phyloP scores from a whole-genome alignment of 2,888 invertebrate species.

The Drymonia ruficornis region DNA sequence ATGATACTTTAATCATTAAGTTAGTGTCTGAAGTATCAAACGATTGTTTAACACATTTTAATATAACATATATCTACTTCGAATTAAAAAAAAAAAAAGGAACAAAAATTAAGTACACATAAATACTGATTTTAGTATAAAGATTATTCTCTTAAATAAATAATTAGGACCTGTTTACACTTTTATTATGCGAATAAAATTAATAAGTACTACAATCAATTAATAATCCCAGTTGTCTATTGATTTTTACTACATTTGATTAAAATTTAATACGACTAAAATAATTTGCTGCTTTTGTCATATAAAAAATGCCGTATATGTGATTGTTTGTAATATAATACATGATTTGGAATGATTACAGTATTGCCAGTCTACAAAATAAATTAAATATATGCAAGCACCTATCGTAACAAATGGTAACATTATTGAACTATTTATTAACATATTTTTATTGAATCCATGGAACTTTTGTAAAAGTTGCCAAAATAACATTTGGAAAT shows the following conservation, averaged over 20 bases:
- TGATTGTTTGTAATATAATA: too few species aligned
- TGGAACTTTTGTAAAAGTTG: conserved; percentile 17
- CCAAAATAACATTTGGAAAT: conserved; percentile 18
- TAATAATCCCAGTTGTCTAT: too few species aligned
- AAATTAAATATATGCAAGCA: conserved; percentile 34
- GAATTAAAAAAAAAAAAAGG: too few species aligned
- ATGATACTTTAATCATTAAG: too few species aligned
- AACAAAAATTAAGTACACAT: conserved; percentile 6
- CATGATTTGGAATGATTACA: not conserved
- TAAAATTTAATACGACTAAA: not conserved
- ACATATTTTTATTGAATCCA: conserved; percentile 32
- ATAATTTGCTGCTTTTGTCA: not conserved
- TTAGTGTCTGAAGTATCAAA: too few species aligned
- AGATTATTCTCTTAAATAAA: not conserved
- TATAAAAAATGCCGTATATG: not conserved
- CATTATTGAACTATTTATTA: conserved; percentile 29
- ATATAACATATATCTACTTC: too few species aligned
- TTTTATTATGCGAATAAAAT: conserved; percentile 2
- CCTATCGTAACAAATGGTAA: conserved; percentile 43
- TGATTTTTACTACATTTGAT: not conserved
- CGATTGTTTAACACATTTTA: too few species aligned
- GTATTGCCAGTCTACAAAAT: conserved; percentile 2
- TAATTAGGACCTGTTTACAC: not conserved
- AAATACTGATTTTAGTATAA: conserved; percentile 14
- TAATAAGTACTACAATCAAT: not conserved